Evolutionary conservation across 2,888 invertebrate species (phyloP), one percentile per base, ranked within the genome.

Genomic region (Melinaea marsaeus): DNA sequence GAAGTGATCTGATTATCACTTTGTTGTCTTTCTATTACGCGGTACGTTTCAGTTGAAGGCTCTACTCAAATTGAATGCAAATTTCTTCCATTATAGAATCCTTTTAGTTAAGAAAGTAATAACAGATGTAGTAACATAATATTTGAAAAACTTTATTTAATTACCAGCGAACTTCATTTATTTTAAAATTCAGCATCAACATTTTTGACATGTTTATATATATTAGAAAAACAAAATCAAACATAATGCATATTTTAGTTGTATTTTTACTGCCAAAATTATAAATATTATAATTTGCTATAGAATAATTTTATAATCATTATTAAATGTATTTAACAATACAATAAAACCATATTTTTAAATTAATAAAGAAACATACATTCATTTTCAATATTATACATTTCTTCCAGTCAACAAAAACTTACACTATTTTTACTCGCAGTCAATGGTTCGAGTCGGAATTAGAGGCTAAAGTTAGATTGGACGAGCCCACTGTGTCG

Each of bases 391-490:
- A 51, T 47, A 22, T 22, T 22, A 7, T 22, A 22, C 4, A 4
- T 51, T 58, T 65, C 62, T 67, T 57, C 48, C 58, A 61, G 47
- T 58, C 37, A 65, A 66, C 60, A 67, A 64, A 22, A 70, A 72
- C 70, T 68, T 60, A 55, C 65, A 70, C 66, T 69, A 68, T 71
- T 70, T 69, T 72, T 69, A 71, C 69, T 64, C 65, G 64, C 64
- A 71, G 71, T 74, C 69, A 71, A 76, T 75, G 74, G 73, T 73
- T 69, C 74, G 72, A 72, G 65, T 71, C 74, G 72, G 69, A 78
- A 76, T 79, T 77, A 80, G 79, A 77, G 77, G 78, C 76, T 80
- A 77, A 79, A 85, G 83, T 85, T 85, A 83, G 84, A 86, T 86
- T 85, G 86, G 81, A 81, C 81, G 80, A 77, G 75, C 72, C 79